A percentile compares a stretch with the other conserved stretches of the same genome.
These are phyloP conservation scores for Lateolabrax maculatus DNA, from an alignment of 2,797 vertebrate species.

Conservation along the genomic window DNA sequence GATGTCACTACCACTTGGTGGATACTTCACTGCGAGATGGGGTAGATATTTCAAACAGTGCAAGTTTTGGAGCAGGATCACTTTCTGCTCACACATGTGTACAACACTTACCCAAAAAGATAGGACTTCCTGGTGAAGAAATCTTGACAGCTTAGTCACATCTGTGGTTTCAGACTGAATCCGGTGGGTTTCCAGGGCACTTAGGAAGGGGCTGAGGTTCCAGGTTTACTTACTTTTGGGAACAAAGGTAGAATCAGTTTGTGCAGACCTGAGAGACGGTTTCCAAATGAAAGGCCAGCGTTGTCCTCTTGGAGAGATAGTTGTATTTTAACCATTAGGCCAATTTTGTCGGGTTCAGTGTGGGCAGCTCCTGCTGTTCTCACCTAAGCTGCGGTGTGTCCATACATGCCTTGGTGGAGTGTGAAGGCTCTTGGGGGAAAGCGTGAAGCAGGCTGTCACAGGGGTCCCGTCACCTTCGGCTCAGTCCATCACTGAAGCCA, in stretches of 20 bases:
- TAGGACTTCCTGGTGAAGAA: conserved; percentile 74
- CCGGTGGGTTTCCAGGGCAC: conserved; percentile 69
- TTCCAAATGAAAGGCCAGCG: conserved; percentile 62
- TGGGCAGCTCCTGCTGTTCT: conserved; percentile 48
- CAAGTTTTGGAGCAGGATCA: neutral
- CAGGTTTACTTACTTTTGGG: conserved; percentile 62
- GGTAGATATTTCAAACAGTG: neutral
- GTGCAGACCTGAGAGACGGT: conserved; percentile 74
- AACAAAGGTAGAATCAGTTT: conserved; percentile 76
- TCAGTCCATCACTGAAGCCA: conserved; percentile 79
- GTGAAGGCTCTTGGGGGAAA: conserved; percentile 30
- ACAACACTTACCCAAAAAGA: conserved; percentile 75
- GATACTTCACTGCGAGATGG: conserved; percentile 10
- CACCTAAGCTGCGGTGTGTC: conserved; percentile 64
- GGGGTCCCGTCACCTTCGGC: conserved; percentile 57
- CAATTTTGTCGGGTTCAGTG: conserved; percentile 40
- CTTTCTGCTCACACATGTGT: conserved; percentile 14
- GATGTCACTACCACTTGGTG: conserved; percentile 28
- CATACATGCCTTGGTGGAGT: conserved; percentile 45
- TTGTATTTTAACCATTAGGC: conserved; percentile 61
- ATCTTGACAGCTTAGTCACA: conserved; percentile 72
- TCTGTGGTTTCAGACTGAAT: conserved; percentile 64
- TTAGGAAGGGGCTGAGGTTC: conserved; percentile 69
- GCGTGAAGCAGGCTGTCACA: conserved; percentile 47
- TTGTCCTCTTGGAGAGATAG: conserved; percentile 56